phyloP scores from a whole-genome alignment of 2,797 vertebrate species.

The Lepus townsendii region DNA sequence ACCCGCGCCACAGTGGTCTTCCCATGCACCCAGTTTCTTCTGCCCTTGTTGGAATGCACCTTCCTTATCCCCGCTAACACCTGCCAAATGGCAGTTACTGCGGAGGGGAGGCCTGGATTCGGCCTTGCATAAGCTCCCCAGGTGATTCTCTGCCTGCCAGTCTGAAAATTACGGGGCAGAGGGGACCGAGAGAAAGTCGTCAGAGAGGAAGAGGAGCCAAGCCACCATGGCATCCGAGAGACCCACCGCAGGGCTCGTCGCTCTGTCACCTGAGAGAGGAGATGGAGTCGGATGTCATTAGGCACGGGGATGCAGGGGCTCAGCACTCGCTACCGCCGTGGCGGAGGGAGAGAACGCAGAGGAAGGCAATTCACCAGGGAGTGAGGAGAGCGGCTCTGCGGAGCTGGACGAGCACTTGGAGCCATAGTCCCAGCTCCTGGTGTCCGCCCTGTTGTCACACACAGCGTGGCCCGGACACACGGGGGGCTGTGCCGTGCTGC shows the following conservation, averaged over 20 bases:
- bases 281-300: too few species aligned
- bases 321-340: background rate
- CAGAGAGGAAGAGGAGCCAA: background rate
- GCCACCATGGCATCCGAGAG: fast-evolving
- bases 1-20: background rate
- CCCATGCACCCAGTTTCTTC: too few species aligned
- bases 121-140: background rate
- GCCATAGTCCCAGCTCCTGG: too few species aligned
- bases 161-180: background rate
- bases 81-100: background rate
- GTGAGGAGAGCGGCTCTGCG: background rate
- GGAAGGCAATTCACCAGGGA: fast-evolving
- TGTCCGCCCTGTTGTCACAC: background rate
- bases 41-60: background rate
- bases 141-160: background rate
- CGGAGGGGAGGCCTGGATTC: background rate
- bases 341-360: background rate
- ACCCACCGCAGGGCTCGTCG: background rate
- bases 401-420: background rate
- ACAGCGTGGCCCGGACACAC: too few species aligned
- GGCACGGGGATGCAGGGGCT: background rate
- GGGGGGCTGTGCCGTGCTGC: too few species aligned
- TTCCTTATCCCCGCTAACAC: background rate
- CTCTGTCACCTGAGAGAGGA: background rate
- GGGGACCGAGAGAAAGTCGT: too few species aligned